phyloP scores from a whole-genome alignment of 2,888 invertebrate genomes.

The Mythimna loreyi region DNA sequence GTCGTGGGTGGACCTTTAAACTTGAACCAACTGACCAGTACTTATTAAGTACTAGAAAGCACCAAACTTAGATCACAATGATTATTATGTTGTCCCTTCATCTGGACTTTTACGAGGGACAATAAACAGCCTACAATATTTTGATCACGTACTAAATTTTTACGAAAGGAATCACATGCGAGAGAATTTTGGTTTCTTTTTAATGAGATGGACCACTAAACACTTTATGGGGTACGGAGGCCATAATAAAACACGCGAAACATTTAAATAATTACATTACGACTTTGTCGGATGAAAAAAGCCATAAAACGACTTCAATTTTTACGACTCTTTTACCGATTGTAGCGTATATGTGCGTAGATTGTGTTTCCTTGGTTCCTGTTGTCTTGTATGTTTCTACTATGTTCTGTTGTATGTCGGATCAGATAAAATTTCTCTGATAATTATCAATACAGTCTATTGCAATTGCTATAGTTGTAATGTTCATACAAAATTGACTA shows the following conservation, averaged over 20 bases:
- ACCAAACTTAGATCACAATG: conserved; percentile 33
- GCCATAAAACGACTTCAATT: conserved; percentile 57
- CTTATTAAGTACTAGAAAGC: conserved; percentile 19
- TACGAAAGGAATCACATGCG: conserved; percentile 36
- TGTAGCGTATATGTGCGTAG: conserved; percentile 47
- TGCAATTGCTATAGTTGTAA: too few relatives aligned
- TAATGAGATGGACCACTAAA: conserved; percentile 62
- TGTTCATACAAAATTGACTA: too few relatives aligned
- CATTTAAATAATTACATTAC: conserved; percentile 68
- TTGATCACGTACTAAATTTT: conserved; percentile 53
- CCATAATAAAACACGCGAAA: conserved; percentile 66
- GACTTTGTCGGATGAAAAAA: conserved; percentile 59
- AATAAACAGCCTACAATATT: conserved; percentile 52
- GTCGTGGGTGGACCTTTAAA: not conserved
- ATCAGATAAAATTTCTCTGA: conserved; percentile 36
- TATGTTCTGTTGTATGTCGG: conserved; percentile 7
- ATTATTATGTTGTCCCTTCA: conserved; percentile 38
- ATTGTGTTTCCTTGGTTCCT: conserved; percentile 39
- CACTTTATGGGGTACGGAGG: conserved; percentile 60
- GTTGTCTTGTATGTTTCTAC: conserved; percentile 18
- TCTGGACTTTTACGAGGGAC: conserved; percentile 41
- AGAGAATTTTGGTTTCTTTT: conserved; percentile 41
- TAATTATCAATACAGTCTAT: not conserved
- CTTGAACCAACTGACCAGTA: not conserved
- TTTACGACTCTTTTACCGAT: conserved; percentile 58